Evolutionary conservation across 2,113 vertebrate genomes (phyloP).

Genomic region (Salvelinus namaycush): DNA sequence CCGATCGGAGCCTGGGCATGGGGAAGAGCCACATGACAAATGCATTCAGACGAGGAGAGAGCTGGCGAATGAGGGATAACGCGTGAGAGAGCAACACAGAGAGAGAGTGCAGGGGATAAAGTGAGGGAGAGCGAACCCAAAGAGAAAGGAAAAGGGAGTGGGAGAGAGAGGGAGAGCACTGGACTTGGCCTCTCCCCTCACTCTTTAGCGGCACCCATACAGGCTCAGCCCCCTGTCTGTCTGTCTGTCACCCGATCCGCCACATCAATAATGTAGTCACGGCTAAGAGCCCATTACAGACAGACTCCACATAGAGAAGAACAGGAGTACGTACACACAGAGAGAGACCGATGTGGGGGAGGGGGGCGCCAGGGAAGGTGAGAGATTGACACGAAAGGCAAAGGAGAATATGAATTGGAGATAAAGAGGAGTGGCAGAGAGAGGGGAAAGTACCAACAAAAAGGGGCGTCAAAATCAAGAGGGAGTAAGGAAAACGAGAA

Average conservation of each 20-base stretch:
- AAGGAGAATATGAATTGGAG: background rate
- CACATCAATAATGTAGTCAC: conserved; percentile 36
- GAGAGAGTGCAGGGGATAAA: conserved; percentile 11
- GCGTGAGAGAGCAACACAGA: background rate
- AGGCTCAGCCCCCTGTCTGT: conserved; percentile 11
- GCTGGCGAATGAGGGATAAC: background rate
- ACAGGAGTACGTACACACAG: background rate
- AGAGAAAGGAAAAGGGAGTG: background rate
- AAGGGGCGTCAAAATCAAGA: background rate
- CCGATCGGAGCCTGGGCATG: conserved; percentile 18
- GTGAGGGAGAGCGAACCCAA: background rate
- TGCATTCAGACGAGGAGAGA: conserved; percentile 20
- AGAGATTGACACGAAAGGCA: background rate
- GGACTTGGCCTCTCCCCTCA: conserved; percentile 3
- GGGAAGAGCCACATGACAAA: conserved; percentile 45
- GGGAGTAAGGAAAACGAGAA: background rate
- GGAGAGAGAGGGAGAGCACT: background rate
- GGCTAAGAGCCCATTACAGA: conserved; percentile 23
- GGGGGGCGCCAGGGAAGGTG: background rate
- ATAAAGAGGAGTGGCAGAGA: background rate
- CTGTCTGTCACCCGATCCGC: background rate
- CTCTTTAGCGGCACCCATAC: conserved; percentile 13
- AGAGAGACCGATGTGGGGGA: background rate
- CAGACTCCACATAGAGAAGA: conserved; percentile 12
- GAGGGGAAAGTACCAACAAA: no score